phyloP scores from a whole-genome alignment of 2,888 invertebrate species.

The Cosmia trapezina region DNA sequence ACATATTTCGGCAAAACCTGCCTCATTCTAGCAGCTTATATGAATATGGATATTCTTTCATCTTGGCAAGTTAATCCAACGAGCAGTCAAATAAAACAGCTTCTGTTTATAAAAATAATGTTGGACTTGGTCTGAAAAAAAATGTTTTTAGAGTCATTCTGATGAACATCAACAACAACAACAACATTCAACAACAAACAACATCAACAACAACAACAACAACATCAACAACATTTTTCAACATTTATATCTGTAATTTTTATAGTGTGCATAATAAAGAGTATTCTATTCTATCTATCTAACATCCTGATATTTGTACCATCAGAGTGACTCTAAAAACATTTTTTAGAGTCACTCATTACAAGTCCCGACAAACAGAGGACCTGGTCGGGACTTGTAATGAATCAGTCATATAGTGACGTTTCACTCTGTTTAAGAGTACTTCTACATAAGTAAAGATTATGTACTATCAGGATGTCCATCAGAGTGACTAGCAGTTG shows the following conservation, averaged over 20 bases:
- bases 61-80: not conserved
- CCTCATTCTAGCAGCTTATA: constrained; percentile 4
- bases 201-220: no score
- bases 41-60: constrained; percentile 25
- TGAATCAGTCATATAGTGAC: not conserved
- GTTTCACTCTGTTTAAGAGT: not conserved
- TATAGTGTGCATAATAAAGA: no score
- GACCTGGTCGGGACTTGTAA: not conserved
- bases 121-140: not conserved
- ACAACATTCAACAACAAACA: no score
- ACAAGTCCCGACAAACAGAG: no score
- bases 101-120: not conserved
- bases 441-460: not conserved
- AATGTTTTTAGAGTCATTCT: not conserved
- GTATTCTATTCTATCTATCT: no score
- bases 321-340: no score
- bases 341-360: no score
- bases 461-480: not conserved
- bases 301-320: no score
- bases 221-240: no score
- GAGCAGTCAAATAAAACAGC: not conserved
- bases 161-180: no score
- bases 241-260: no score
- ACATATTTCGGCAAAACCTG: constrained; percentile 26
- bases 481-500: not conserved